phyloP scores from a whole-genome alignment of 1,140 invertebrate genomes.

The Cephus cinctus region DNA sequence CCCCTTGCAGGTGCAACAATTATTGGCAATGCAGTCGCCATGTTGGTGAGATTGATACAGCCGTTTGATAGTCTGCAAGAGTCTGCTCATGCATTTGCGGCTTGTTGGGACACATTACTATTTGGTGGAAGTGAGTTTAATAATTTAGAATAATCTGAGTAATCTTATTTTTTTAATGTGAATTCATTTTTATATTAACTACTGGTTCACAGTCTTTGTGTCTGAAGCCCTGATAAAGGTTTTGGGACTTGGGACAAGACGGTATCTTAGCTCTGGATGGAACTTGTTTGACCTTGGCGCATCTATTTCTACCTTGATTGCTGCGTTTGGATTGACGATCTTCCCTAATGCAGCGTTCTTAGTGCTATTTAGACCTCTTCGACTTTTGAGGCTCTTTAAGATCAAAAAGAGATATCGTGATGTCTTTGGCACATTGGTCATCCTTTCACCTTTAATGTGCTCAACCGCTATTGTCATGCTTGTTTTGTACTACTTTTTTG shows the following conservation, averaged over 20 bases:
- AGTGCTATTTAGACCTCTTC: constrained; percentile 71
- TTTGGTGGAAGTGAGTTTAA: constrained; percentile 66
- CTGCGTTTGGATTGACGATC: constrained; percentile 65
- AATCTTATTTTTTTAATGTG: constrained; percentile 25
- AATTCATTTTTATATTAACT: constrained; percentile 41
- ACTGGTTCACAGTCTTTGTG: constrained; percentile 68
- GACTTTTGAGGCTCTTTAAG: constrained; percentile 72
- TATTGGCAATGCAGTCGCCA: constrained; percentile 67
- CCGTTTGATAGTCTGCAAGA: constrained; percentile 55
- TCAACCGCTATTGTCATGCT: constrained; percentile 80
- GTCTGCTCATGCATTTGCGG: constrained; percentile 64
- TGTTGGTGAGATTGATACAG: constrained; percentile 62
- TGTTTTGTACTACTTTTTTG: constrained; percentile 88
- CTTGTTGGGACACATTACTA: constrained; percentile 73
- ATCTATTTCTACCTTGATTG: constrained; percentile 67
- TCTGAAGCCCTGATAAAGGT: constrained; percentile 75
- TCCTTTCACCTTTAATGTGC: constrained; percentile 75
- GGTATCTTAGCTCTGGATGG: constrained; percentile 82
- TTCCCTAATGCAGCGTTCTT: constrained; percentile 70
- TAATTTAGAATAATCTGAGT: constrained; percentile 3
- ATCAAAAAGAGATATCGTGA: constrained; percentile 85
- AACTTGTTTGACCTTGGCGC: constrained; percentile 82
- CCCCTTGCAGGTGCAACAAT: constrained; percentile 64
- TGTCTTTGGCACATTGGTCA: constrained; percentile 85
- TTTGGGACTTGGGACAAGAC: constrained; percentile 67